Evolutionary conservation across 2,888 invertebrate genomes (phyloP).

Genomic region (Lumbricus terrestris): DNA sequence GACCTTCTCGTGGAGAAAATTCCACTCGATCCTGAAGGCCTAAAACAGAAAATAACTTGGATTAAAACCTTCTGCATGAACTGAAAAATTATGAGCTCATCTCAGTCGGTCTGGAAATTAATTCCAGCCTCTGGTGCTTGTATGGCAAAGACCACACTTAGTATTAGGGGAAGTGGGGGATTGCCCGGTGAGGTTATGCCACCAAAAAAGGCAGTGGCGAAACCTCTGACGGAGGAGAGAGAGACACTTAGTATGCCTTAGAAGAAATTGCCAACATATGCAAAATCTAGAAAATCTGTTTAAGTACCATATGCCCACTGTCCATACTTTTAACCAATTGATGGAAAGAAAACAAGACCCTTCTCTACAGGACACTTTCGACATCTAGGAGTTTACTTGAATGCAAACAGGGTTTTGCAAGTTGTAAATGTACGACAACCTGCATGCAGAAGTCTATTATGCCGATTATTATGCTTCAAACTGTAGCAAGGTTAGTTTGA

Average conservation of each 20-base stretch:
- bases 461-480: background rate
- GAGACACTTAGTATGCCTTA: background rate
- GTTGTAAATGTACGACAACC: background rate
- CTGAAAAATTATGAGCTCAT: background rate
- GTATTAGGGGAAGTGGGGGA: too few relatives aligned
- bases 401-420: background rate
- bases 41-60: background rate
- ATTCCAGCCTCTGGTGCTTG: background rate
- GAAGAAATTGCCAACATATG: background rate
- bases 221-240: too few relatives aligned
- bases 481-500: background rate
- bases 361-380: background rate
- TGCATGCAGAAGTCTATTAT: background rate
- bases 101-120: background rate
- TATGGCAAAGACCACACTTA: background rate
- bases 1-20: constrained; percentile 26
- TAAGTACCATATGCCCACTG: background rate
- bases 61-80: background rate
- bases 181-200: too few relatives aligned
- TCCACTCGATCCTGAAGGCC: constrained; percentile 26
- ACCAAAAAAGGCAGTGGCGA: too few relatives aligned
- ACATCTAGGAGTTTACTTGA: background rate
- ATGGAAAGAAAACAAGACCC: background rate
- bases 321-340: background rate
- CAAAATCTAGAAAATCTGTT: too few relatives aligned